phyloP scores from a whole-genome alignment of 2,797 vertebrate genomes.

The Clarias platycephalus region DNA sequence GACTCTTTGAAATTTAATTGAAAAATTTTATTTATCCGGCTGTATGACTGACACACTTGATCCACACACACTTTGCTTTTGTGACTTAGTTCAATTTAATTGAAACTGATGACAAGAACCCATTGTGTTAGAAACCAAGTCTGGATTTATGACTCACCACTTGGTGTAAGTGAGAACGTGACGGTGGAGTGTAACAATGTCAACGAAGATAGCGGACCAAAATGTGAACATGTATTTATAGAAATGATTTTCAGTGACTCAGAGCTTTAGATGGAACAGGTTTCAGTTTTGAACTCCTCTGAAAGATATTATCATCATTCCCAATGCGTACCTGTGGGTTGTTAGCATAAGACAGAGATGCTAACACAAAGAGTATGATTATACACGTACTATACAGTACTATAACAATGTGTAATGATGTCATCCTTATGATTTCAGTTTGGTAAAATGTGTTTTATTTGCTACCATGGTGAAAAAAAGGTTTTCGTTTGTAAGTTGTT shows the following conservation, averaged over 20 bases:
- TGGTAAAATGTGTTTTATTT: background rate
- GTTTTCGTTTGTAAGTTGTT: background rate
- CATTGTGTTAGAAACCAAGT: background rate
- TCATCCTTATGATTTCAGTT: background rate
- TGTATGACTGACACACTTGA: background rate
- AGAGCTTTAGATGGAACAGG: background rate
- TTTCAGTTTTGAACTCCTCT: background rate
- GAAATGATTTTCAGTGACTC: background rate
- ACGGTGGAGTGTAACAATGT: background rate
- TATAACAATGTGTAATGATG: background rate
- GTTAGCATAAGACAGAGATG: background rate
- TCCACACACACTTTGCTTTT: background rate
- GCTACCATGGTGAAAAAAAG: background rate
- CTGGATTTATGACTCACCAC: background rate
- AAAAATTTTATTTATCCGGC: background rate
- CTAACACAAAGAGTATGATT: background rate
- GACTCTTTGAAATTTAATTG: background rate
- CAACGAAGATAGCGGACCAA: background rate
- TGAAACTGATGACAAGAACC: conserved; percentile 1
- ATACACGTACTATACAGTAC: background rate
- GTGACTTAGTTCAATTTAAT: background rate
- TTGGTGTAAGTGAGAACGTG: background rate
- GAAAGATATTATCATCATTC: background rate
- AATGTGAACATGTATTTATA: background rate
- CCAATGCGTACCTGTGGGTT: background rate